These are phyloP conservation scores for Antennarius striatus DNA, from an alignment of 2,113 vertebrate species.

Conservation along the genomic window DNA sequence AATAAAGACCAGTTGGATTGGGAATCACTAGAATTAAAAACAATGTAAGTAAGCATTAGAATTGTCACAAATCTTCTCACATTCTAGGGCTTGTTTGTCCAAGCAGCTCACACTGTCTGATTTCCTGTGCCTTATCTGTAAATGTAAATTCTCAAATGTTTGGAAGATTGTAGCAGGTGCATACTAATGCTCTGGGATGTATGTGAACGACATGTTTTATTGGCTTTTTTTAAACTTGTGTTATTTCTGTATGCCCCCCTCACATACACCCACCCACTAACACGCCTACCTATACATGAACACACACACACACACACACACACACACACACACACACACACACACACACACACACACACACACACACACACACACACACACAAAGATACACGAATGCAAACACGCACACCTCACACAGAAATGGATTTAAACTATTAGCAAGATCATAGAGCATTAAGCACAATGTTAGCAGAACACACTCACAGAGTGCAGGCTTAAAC, in stretches of 20 bases:
- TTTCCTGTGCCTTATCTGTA: constrained; percentile 66
- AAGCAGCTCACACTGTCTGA: constrained; percentile 52
- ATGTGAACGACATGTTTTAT: constrained; percentile 41
- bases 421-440: too few relatives aligned
- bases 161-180: constrained; percentile 52
- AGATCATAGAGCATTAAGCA: too few relatives aligned
- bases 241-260: constrained; percentile 22
- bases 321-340: not conserved
- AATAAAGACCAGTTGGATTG: constrained; percentile 14
- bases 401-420: too few relatives aligned
- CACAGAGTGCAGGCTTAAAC: constrained; percentile 7
- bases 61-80: constrained; percentile 27
- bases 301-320: too few relatives aligned
- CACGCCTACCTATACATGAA: not conserved
- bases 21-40: constrained; percentile 5
- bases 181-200: constrained; percentile 57
- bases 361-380: not conserved
- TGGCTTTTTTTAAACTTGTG: constrained; percentile 14
- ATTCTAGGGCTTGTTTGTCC: constrained; percentile 54
- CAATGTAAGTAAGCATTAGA: constrained; percentile 21
- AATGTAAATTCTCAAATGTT: constrained; percentile 57
- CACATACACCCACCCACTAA: constrained; percentile 7
- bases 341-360: not conserved
- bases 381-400: not conserved
- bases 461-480: not conserved